Percentiles rank a stretch among this genome's conserved stretches.
Conservation (phyloP, 2,113 vertebrate species). For the Serilophus lunatus region DNA sequence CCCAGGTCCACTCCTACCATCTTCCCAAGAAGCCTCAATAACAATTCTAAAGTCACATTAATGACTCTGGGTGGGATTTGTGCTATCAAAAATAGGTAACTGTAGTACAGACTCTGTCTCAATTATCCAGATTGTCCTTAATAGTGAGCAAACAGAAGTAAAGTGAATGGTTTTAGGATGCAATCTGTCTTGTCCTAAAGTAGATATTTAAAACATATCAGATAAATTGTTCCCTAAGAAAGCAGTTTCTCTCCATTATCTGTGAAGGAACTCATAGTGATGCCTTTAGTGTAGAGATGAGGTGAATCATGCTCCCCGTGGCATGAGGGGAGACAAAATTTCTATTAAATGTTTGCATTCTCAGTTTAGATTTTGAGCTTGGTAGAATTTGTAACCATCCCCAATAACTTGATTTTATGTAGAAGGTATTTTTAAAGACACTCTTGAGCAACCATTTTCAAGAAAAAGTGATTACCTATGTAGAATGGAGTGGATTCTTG, state of each 20-base stretch:
- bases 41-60: background rate
- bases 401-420: background rate
- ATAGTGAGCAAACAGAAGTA: background rate
- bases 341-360: background rate
- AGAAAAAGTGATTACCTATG: background rate
- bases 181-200: background rate
- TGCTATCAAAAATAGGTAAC: background rate
- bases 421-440: background rate
- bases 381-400: background rate
- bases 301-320: fast-evolving
- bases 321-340: background rate
- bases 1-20: background rate
- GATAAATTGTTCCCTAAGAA: background rate
- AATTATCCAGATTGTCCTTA: background rate
- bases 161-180: background rate
- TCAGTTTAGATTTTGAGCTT: background rate
- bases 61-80: background rate
- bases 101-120: background rate
- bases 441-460: background rate
- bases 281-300: background rate
- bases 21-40: background rate
- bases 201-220: background rate
- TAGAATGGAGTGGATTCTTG: background rate
- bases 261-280: background rate
- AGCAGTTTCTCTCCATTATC: background rate